Conservation (phyloP, 2,797 vertebrate species). For the Leontopithecus rosalia region DNA sequence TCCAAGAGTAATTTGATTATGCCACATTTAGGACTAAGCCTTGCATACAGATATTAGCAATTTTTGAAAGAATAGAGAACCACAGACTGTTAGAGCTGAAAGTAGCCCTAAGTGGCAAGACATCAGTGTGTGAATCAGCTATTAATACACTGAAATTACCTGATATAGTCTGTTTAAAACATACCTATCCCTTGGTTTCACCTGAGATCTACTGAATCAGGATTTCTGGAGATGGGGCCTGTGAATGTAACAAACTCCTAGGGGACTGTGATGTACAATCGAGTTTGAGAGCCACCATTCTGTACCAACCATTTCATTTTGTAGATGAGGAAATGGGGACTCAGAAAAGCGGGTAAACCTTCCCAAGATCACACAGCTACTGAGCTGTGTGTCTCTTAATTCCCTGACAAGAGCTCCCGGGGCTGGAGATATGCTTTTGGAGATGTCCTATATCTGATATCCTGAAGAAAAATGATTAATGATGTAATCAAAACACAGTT, state of each 20-base stretch:
- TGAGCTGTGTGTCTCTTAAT: neutral
- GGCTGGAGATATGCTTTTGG: neutral
- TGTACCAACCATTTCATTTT: neutral
- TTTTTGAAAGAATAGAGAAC: neutral
- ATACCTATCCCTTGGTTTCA: neutral
- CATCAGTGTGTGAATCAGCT: neutral
- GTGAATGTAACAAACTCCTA: neutral
- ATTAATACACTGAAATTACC: neutral
- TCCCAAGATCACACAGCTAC: neutral
- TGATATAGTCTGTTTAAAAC: neutral
- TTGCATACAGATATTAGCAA: neutral
- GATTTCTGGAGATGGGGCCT: neutral
- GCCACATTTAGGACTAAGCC: neutral
- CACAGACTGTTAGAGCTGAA: neutral
- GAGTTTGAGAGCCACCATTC: neutral
- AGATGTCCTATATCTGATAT: neutral
- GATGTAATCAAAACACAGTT: neutral
- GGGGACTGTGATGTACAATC: neutral
- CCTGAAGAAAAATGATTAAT: neutral
- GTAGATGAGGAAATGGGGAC: neutral
- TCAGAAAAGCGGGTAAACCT: neutral
- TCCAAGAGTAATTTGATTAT: neutral
- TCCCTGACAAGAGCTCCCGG: neutral
- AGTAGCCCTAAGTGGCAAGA: neutral
- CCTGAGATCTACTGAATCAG: neutral